Percentiles rank a stretch among this genome's conserved stretches.
phyloP scores from a whole-genome alignment of 64 coral and sea anemone genomes.

The Montipora foliosa region DNA sequence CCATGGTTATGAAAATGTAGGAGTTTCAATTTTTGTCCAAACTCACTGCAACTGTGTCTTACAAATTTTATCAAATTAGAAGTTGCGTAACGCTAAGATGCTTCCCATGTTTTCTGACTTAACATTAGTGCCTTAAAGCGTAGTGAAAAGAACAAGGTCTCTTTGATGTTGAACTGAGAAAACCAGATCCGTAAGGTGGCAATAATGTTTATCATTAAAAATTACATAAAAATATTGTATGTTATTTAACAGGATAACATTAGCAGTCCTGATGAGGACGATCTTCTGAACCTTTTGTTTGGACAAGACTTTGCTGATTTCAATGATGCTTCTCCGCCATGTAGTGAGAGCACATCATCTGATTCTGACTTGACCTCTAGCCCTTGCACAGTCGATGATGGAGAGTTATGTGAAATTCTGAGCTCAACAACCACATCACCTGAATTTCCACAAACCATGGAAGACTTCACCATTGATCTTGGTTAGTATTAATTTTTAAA shows the following conservation, averaged over 20 bases:
- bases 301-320: constrained; percentile 9
- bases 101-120: too few species aligned
- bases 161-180: too few species aligned
- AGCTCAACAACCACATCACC: constrained; percentile 66
- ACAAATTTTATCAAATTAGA: too few species aligned
- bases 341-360: constrained; percentile 82
- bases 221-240: too few species aligned
- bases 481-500: constrained; percentile 46
- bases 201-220: too few species aligned
- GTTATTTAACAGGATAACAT: not conserved
- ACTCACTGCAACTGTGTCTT: too few species aligned
- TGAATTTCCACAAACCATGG: constrained; percentile 34
- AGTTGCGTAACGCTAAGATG: too few species aligned
- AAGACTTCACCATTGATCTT: constrained; percentile 78
- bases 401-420: constrained; percentile 43
- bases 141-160: too few species aligned
- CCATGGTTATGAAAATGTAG: too few species aligned
- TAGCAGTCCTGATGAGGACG: constrained; percentile 5
- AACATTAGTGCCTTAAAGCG: too few species aligned
- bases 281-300: constrained; percentile 41
- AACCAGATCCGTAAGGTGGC: too few species aligned
- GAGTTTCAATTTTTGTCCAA: too few species aligned
- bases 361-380: constrained; percentile 86
- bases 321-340: constrained; percentile 48
- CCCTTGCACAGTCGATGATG: constrained; percentile 75